Conservation (phyloP, 1,140 invertebrate species). For the Teleopsis dalmanni region DNA sequence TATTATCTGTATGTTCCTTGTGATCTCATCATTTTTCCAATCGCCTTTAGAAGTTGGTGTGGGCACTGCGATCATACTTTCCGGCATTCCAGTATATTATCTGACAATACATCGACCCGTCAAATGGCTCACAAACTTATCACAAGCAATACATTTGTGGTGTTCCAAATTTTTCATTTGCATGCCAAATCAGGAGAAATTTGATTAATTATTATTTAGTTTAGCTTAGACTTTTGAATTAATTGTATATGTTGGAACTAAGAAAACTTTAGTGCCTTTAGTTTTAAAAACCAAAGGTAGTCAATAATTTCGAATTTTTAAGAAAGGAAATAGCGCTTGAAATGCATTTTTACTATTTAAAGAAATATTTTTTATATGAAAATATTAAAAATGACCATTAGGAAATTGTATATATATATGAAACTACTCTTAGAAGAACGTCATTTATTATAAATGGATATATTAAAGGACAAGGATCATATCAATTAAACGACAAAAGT, state of each 20-base stretch:
- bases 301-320: too few relatives aligned
- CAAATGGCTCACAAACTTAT: slow-evolving; percentile 48
- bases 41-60: slow-evolving; percentile 74
- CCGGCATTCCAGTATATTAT: slow-evolving; percentile 78
- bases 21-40: slow-evolving; percentile 70
- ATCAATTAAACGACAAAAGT: too few relatives aligned
- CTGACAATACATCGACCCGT: slow-evolving; percentile 71
- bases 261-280: too few relatives aligned
- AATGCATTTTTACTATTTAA: too few relatives aligned
- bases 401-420: too few relatives aligned
- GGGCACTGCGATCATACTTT: slow-evolving; percentile 71
- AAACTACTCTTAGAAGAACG: too few relatives aligned
- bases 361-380: too few relatives aligned
- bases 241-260: not conserved
- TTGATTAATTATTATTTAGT: slow-evolving; percentile 20
- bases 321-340: too few relatives aligned
- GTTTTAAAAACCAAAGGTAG: too few relatives aligned
- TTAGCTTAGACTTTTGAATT: slow-evolving; percentile 4
- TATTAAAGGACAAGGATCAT: too few relatives aligned
- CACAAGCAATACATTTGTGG: slow-evolving; percentile 56
- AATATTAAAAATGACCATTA: too few relatives aligned
- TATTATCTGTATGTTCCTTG: slow-evolving; percentile 74
- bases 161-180: slow-evolving; percentile 71
- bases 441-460: too few relatives aligned
- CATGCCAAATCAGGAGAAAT: slow-evolving; percentile 53